Evolutionary conservation across 1,140 invertebrate genomes (phyloP), one percentile per base, ranked within the genome.

Genomic region (Drosophila azteca): DNA sequence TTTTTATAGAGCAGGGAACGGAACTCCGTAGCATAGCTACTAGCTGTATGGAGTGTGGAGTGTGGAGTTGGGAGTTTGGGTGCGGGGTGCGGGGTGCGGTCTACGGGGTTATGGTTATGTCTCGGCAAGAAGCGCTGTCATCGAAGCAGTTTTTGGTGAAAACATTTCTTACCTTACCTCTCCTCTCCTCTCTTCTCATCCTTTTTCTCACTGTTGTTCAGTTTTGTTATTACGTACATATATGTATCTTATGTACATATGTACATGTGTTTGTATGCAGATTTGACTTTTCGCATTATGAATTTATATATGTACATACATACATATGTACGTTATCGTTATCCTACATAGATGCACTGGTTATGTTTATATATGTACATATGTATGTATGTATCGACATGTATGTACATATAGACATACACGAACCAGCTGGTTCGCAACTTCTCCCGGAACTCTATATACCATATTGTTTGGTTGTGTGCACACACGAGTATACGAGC

Each of bases 351-450:
- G 20, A 51, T 66, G 3, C 35, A 13, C 11, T 13, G 35, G 3
- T 13, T 39, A 39, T 46, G n/a, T 66, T 26, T 35, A 59, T 66
- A 66, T 65, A 51, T 66, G 24, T 0, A 45, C 69, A 69, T 69
- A 49, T 13, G 39, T 46, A 17, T 9, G 8, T 31, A 46, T 13
- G 6, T 17, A 64, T 43, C 24, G 67, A 64, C 50, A 64, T n/a
- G n/a, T n/a, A n/a, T n/a, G n/a, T 69, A 69, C 68, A 49, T 69
- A 69, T n/a, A n/a, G n/a, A n/a, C 64, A 45, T 69, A 64, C 51
- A 50, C 52, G 52, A 70, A 66, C 11, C 67, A 70, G 67, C 67
- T 70, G 67, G 67, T 58, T 69, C 52, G 65, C 65, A 69, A 69
- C 63, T 69, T 67, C 66, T 57, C 63, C 66, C 63, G 66, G 51